phyloP scores from a whole-genome alignment of 1,140 invertebrate species.

The Bilobella aurantiaca region DNA sequence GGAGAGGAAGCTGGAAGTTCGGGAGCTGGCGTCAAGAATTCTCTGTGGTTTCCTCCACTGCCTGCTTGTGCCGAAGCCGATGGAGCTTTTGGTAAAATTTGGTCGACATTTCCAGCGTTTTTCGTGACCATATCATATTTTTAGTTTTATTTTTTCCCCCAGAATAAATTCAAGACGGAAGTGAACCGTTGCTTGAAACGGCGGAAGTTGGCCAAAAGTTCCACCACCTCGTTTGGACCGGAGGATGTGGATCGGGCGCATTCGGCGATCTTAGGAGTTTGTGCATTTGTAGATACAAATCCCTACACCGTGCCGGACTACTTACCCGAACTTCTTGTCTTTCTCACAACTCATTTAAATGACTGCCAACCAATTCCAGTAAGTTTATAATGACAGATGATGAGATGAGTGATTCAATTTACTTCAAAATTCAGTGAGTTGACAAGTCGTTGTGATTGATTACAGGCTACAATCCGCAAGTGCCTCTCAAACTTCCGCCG shows the following conservation, averaged over 20 bases:
- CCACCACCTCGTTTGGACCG: slow-evolving; percentile 22
- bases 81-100: slow-evolving; percentile 46
- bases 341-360: no score
- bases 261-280: slow-evolving; percentile 74
- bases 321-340: no score
- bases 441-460: no score
- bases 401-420: no score
- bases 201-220: background rate
- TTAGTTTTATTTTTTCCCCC: slow-evolving; percentile 36
- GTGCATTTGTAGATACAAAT: no score
- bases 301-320: no score
- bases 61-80: slow-evolving; percentile 38
- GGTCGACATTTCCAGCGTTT: background rate
- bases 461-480: no score
- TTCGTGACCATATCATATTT: background rate
- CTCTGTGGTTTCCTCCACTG: slow-evolving; percentile 79
- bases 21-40: slow-evolving; percentile 67
- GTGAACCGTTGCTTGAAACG: slow-evolving; percentile 32
- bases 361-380: no score
- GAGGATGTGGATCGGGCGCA: slow-evolving; percentile 46
- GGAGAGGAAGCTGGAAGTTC: slow-evolving; percentile 63
- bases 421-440: no score
- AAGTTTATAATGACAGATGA: no score
- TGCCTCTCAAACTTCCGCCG: no score
- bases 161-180: slow-evolving; percentile 47